Conservation (phyloP, 2,888 invertebrate species). For the Leptopilina drosophilae region DNA sequence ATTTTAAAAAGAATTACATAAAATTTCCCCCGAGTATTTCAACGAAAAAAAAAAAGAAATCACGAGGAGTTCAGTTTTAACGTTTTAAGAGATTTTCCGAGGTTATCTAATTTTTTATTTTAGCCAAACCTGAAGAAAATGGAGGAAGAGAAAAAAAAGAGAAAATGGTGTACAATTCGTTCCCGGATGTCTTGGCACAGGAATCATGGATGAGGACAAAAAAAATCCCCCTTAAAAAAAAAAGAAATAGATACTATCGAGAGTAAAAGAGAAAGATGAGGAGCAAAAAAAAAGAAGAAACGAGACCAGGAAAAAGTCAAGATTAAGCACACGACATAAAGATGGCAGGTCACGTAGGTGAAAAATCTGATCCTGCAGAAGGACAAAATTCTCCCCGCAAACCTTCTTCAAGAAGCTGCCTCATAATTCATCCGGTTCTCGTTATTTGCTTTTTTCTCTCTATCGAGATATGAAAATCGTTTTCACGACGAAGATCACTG, state of each 20-base stretch:
- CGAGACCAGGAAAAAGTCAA: constrained; percentile 54
- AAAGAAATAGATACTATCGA: neutral
- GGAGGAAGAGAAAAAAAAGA: neutral
- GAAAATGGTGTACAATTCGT: constrained; percentile 5
- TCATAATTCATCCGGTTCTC: constrained; percentile 54
- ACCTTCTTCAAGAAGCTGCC: constrained; percentile 48
- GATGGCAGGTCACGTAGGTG: constrained; percentile 57
- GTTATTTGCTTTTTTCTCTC: constrained; percentile 55
- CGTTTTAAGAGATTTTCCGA: neutral
- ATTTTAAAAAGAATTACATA: neutral
- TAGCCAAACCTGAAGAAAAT: neutral
- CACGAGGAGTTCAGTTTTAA: neutral
- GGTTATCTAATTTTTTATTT: constrained; percentile 15
- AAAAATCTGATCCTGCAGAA: constrained; percentile 58
- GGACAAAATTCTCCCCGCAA: constrained; percentile 53
- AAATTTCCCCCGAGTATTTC: neutral
- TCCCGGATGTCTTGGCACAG: constrained; percentile 28
- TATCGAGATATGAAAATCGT: constrained; percentile 56
- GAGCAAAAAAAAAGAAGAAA: constrained; percentile 41
- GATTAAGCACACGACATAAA: constrained; percentile 57
- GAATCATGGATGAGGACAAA: constrained; percentile 7
- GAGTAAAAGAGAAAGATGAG: constrained; percentile 43
- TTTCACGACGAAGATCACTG: constrained; percentile 46
- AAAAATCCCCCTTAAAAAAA: neutral
- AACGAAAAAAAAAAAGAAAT: neutral